phyloP scores from a whole-genome alignment of 2,113 vertebrate genomes.

The Ptyas mucosa region DNA sequence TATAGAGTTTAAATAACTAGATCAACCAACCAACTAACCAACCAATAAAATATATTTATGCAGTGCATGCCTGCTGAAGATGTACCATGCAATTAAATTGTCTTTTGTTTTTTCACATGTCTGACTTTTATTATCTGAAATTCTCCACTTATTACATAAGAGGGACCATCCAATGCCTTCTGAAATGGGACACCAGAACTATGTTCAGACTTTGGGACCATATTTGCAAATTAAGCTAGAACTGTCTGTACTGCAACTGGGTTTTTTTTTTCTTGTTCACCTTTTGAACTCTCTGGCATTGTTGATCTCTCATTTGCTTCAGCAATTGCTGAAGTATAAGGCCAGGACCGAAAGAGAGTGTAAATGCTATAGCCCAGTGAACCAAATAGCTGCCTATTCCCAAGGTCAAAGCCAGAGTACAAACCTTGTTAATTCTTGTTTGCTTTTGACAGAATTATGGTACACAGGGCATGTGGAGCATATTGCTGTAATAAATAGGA shows the following conservation, averaged over 20 bases:
- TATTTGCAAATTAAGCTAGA: neutral
- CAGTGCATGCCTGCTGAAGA: neutral
- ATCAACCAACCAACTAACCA: too few species aligned
- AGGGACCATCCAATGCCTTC: neutral
- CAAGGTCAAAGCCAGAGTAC: conserved; percentile 11
- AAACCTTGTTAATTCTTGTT: conserved; percentile 16
- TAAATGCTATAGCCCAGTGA: conserved; percentile 24
- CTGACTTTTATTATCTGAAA: neutral
- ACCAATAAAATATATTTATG: neutral
- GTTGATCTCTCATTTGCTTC: conserved; percentile 26
- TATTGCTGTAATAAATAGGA: conserved; percentile 24
- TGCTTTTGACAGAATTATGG: conserved; percentile 26
- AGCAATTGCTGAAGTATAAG: conserved; percentile 12
- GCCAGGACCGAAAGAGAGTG: conserved; percentile 9
- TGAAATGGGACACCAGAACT: neutral
- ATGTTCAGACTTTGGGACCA: neutral
- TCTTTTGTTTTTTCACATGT: neutral
- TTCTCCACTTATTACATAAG: neutral
- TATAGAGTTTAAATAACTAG: neutral
- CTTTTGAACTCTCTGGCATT: conserved; percentile 17
- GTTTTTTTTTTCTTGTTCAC: neutral
- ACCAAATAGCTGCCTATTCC: neutral
- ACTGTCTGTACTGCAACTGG: neutral
- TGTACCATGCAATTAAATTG: neutral
- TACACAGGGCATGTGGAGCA: conserved; percentile 10